phyloP scores from a whole-genome alignment of 2,797 vertebrate genomes.

The Rhincodon typus region DNA sequence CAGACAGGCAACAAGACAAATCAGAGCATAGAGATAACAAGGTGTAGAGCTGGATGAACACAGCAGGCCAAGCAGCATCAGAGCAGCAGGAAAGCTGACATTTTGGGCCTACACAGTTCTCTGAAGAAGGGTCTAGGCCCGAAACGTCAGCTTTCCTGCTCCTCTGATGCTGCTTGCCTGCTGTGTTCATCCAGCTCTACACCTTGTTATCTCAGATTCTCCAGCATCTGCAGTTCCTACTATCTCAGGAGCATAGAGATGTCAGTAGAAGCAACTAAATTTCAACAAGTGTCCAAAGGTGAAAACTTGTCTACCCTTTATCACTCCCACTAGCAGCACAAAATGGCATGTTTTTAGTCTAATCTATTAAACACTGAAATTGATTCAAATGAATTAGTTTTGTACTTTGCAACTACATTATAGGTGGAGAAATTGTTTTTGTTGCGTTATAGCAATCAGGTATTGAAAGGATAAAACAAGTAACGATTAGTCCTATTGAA shows the following conservation, averaged over 20 bases:
- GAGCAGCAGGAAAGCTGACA: no score
- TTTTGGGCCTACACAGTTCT: no score
- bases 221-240: no score
- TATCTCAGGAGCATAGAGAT: neutral
- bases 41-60: no score
- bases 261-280: neutral
- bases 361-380: neutral
- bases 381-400: neutral
- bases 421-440: neutral
- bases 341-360: neutral
- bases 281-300: neutral
- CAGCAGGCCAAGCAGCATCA: no score
- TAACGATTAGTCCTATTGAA: no score
- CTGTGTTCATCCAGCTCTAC: no score
- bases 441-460: neutral
- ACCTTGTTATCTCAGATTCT: no score
- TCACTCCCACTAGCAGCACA: neutral
- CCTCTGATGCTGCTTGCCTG: no score
- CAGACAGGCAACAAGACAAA: neutral
- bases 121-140: no score
- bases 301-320: neutral
- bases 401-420: neutral
- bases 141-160: no score
- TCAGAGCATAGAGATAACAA: neutral
- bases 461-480: neutral